Base-by-base conservation (phyloP, 2,888 invertebrate species). In the Euplexia lucipara region DNA sequence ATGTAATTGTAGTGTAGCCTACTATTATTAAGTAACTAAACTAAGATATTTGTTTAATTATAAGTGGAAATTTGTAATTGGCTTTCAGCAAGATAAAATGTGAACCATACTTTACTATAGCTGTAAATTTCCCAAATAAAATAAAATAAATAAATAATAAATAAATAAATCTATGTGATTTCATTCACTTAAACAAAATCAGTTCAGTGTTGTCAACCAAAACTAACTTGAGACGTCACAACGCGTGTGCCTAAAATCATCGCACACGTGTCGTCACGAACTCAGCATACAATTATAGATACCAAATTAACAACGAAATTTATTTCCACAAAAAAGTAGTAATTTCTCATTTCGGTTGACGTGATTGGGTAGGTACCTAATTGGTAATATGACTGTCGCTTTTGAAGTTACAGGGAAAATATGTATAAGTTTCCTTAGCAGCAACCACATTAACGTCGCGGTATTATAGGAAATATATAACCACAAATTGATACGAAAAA, bases 261-360 rank as follows among this genome's bases (percentile, higher is more conserved):
- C 75, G 62, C 63, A 72, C 79, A 76, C 75, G 70, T 96, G 91
- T 96, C 96, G 96, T 93, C 96, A 95, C 93, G 96, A 96, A 96
- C 96, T 96, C 96, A 93, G 95, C 96, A 95, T 96, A 96, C 96
- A 96, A 96, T 96, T 86, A 87, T 87, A n/a, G n/a, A n/a, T n/a
- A 86, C 86, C 96, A 96, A 95, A 96, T 96, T 96, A 96, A 95
- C 89, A 34, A 14, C 32, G 39, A 62, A 14, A 12, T 34, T 48
- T 35, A 35, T 18, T 35, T 32, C 12, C 59, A 18, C 53, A 49
- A 59, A 74, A 64, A 57, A 56, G n/a, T 47, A 20, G 41, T 32
- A 47, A 39, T 20, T 35, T 65, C 16, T 42, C 6, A 56, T 62
- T 37, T 37, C 10, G 30, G 9, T 7, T 37, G 45, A 14, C 10